phyloP scores from a whole-genome alignment of 2,888 invertebrate species.

The Xylota sylvarum region DNA sequence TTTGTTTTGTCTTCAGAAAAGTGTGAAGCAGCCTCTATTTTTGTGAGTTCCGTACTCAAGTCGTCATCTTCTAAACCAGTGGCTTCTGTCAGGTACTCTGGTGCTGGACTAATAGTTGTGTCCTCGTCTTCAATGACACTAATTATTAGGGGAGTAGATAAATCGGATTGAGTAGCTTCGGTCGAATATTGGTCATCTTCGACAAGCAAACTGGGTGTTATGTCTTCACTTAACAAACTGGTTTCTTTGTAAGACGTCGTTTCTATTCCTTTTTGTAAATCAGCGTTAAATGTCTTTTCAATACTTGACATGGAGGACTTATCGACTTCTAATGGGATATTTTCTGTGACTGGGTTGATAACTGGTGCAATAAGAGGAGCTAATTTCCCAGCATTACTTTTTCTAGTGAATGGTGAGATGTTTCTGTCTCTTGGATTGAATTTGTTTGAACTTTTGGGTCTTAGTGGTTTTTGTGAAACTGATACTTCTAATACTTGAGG shows the following conservation, averaged over 20 bases:
- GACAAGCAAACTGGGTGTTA: not conserved
- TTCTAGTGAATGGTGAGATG: conserved; percentile 68
- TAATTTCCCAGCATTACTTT: conserved; percentile 76
- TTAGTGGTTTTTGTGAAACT: conserved; percentile 83
- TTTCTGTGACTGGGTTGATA: not conserved
- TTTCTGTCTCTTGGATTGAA: conserved; percentile 80
- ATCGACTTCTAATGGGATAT: not conserved
- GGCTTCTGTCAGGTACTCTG: conserved; percentile 48
- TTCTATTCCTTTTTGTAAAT: not conserved
- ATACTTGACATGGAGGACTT: not conserved
- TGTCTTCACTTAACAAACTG: conserved; percentile 1
- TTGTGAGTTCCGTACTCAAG: conserved; percentile 31
- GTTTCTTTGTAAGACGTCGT: not conserved
- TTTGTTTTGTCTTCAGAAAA: conserved; percentile 82
- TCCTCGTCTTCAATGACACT: conserved; percentile 82
- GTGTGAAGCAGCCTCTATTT: conserved; percentile 38
- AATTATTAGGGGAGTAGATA: conserved; percentile 82
- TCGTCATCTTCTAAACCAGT: conserved; percentile 41
- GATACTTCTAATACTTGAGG: conserved; percentile 87
- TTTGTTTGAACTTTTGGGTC: conserved; percentile 44
- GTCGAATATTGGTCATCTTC: conserved; percentile 17
- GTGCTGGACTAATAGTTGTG: conserved; percentile 54
- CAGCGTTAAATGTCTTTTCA: not conserved
- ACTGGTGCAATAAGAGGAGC: conserved; percentile 32
- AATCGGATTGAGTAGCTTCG: conserved; percentile 10